Base-by-base conservation (phyloP, 1,140 invertebrate genomes). In the Eufriesea mexicana region DNA sequence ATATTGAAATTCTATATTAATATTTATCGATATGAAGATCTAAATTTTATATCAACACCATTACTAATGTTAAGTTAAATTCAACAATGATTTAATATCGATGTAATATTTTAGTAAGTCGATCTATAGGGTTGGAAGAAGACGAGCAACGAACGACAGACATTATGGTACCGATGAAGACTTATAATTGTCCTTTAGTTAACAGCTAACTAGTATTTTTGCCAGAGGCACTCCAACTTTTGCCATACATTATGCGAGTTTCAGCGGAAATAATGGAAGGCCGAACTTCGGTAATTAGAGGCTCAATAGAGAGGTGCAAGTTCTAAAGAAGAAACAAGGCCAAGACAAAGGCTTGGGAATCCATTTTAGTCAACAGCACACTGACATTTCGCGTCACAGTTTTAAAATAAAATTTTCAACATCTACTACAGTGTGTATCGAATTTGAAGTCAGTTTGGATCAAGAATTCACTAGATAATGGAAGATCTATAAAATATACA, bases 221-320 rank as follows among this genome's bases (percentile, higher is more conserved):
- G 78, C 79, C 71, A 55, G 0, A 7, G 67, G 76, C 54, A 18
- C 2, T 49, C 6, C 16, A 77, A 88, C 73, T 89, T 86, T 76
- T 47, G 78, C 42, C 57, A 55, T 79, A 85, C 79, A 86, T 91
- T 88, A 89, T 70, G 74, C 74, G 23, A 85, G 77, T 51, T 87
- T 89, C 71, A 86, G 49, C 83, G 49, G 84, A 74, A 89, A 90
- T 88, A 89, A 89, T 89, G 71, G 81, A 62, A 79, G 42, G 66
- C 67, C 72, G 78, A 91, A 91, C 79, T 91, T 91, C 67, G 70
- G 68, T 90, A 91, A 90, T 88, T 86, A 80, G 85, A 51, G 28
- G 64, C 23, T 51, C 61, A 77, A 77, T 82, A 55, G 51, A 62
- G 45, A 66, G 28, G 51, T 51, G 20, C 51, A 76, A 82, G 79